A percentile compares a stretch with the other conserved stretches of the same genome.
phyloP scores from a whole-genome alignment of 2,113 vertebrate species.

The Atractosteus spatula region DNA sequence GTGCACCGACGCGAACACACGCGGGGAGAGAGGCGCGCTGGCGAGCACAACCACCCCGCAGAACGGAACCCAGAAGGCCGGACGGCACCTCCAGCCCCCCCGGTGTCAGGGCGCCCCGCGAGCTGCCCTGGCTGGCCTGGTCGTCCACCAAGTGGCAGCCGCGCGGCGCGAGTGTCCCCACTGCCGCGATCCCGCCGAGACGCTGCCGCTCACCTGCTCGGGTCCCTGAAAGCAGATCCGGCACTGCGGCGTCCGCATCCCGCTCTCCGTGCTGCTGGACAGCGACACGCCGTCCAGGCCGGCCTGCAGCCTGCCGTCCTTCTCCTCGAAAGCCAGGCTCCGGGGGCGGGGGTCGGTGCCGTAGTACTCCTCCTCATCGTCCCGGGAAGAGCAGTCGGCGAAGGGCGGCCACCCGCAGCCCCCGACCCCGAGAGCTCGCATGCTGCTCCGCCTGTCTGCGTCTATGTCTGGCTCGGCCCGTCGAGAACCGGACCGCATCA shows the following conservation, averaged over 20 bases:
- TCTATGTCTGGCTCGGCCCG: slow-evolving; percentile 76
- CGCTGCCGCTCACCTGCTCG: slow-evolving; percentile 73
- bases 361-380: slow-evolving; percentile 83
- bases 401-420: slow-evolving; percentile 85
- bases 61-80: too few species aligned
- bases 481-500: slow-evolving; percentile 82
- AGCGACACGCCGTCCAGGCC: slow-evolving; percentile 85
- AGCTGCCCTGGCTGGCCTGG: too few species aligned
- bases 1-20: too few species aligned
- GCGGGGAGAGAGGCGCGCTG: too few species aligned
- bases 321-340: slow-evolving; percentile 75
- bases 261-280: slow-evolving; percentile 80
- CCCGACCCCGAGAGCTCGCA: slow-evolving; percentile 77
- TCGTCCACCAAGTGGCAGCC: too few species aligned
- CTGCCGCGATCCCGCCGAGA: too few species aligned
- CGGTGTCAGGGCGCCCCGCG: too few species aligned
- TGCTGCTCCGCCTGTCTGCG: slow-evolving; percentile 55
- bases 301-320: slow-evolving; percentile 72
- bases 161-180: too few species aligned
- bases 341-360: slow-evolving; percentile 75
- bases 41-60: too few species aligned
- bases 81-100: too few species aligned
- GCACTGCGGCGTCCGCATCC: slow-evolving; percentile 85
- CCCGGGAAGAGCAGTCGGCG: slow-evolving; percentile 71
- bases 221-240: slow-evolving; percentile 91